Evolutionary conservation across 2,888 invertebrate genomes (phyloP).

Genomic region (Melanchra persicariae): DNA sequence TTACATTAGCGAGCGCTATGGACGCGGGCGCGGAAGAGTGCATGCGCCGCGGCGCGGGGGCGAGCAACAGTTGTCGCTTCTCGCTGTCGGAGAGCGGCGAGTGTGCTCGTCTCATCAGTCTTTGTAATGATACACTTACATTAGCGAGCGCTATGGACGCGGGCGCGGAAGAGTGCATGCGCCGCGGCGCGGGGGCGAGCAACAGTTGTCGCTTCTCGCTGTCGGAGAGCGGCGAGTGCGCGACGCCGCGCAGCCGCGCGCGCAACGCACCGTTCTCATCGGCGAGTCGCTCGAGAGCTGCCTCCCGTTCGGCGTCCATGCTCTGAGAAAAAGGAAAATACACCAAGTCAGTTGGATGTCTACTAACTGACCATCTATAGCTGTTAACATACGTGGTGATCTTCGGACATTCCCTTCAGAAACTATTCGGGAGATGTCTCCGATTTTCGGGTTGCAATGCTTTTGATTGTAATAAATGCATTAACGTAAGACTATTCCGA

Average conservation of each 20-base stretch:
- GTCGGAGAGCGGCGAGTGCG: conserved; percentile 95
- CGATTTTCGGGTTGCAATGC: background rate
- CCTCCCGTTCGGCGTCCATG: conserved; percentile 91
- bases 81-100: too few species aligned
- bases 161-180: conserved; percentile 95
- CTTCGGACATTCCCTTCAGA: background rate
- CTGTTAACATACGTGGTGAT: too few species aligned
- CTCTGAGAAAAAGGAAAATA: conserved; percentile 72
- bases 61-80: too few species aligned
- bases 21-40: conserved; percentile 96
- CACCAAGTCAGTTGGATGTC: background rate
- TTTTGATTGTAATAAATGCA: background rate
- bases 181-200: conserved; percentile 91
- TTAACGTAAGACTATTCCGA: background rate
- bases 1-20: conserved; percentile 91
- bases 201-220: conserved; percentile 95
- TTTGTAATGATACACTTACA: too few species aligned
- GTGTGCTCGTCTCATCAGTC: too few species aligned
- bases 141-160: conserved; percentile 93
- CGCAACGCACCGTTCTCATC: conserved; percentile 95
- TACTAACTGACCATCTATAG: background rate
- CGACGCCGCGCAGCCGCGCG: conserved; percentile 94
- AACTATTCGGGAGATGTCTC: background rate
- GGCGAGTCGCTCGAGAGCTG: conserved; percentile 92
- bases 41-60: conserved; percentile 91